Evolutionary conservation across 2,888 invertebrate genomes (phyloP).

Genomic region (Lutraria lutraria): DNA sequence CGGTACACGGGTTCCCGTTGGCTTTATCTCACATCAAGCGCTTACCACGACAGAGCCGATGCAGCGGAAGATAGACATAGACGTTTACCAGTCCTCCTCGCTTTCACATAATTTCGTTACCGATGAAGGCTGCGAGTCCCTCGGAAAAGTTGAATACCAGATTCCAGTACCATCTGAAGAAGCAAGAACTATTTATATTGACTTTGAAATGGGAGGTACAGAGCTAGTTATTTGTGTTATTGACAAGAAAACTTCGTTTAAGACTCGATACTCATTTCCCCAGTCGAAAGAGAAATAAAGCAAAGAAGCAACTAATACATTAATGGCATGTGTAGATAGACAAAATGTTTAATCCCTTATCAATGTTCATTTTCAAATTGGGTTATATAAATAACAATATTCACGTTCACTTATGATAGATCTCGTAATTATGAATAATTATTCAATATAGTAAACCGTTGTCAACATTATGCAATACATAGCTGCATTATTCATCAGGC

Average conservation of each 20-base stretch:
- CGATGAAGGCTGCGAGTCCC: slow-evolving; percentile 56
- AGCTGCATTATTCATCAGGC: too few species aligned
- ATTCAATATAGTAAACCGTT: too few species aligned
- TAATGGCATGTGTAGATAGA: too few species aligned
- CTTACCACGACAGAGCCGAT: slow-evolving; percentile 64
- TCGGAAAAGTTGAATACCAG: slow-evolving; percentile 61
- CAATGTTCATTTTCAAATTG: too few species aligned
- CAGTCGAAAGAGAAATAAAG: slow-evolving; percentile 37
- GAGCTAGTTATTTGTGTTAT: slow-evolving; percentile 51
- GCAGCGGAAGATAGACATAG: slow-evolving; percentile 65
- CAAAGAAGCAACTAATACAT: too few species aligned
- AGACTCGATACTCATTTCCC: slow-evolving; percentile 34
- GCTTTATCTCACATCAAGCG: slow-evolving; percentile 63
- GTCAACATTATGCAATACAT: too few species aligned
- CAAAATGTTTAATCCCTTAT: too few species aligned
- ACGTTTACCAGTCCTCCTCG: slow-evolving; percentile 54
- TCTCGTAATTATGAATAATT: too few species aligned
- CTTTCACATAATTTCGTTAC: slow-evolving; percentile 62
- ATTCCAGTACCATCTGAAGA: slow-evolving; percentile 64
- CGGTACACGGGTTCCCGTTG: slow-evolving; percentile 66
- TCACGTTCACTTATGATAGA: too few species aligned
- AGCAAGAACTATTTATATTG: slow-evolving; percentile 62
- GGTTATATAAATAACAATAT: too few species aligned
- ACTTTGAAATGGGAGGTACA: slow-evolving; percentile 62
- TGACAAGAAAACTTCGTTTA: slow-evolving; percentile 64